A percentile compares a stretch with the other conserved stretches of the same genome.
Conservation (phyloP, 2,113 vertebrate genomes). For the Aldabrachelys gigantea region DNA sequence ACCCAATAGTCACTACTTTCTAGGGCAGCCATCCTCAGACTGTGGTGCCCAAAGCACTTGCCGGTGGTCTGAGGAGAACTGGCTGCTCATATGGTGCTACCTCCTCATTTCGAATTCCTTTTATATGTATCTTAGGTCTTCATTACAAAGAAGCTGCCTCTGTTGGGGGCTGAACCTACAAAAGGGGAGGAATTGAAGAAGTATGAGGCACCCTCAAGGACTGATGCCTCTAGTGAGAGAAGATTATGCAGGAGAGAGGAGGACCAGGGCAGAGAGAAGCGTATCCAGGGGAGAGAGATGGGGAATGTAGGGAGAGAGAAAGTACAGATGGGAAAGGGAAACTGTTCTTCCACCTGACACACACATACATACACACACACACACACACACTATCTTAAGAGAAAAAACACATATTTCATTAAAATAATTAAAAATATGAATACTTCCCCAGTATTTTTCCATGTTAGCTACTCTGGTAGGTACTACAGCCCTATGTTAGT, state of each 20-base stretch:
- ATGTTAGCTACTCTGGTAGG: neutral
- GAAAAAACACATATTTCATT: neutral
- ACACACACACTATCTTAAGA: neutral
- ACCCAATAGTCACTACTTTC: neutral
- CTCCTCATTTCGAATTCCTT: neutral
- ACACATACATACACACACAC: neutral
- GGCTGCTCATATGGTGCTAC: neutral
- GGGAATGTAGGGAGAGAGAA: neutral
- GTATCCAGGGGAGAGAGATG: neutral
- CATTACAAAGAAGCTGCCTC: neutral
- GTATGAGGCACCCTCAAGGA: rapidly evolving
- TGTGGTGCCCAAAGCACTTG: neutral
- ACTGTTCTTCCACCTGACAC: neutral
- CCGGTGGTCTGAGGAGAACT: neutral
- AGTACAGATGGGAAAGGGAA: neutral
- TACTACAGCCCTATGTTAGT: neutral
- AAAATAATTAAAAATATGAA: neutral
- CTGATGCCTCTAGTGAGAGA: neutral
- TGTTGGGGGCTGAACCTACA: neutral
- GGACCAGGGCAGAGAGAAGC: neutral
- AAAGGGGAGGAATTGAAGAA: neutral
- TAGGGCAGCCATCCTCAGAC: neutral
- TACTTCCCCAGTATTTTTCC: neutral
- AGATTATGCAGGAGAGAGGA: neutral
- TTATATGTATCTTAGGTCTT: neutral